phyloP scores from a whole-genome alignment of 2,888 invertebrate species.

The Napeogenes sylphis region DNA sequence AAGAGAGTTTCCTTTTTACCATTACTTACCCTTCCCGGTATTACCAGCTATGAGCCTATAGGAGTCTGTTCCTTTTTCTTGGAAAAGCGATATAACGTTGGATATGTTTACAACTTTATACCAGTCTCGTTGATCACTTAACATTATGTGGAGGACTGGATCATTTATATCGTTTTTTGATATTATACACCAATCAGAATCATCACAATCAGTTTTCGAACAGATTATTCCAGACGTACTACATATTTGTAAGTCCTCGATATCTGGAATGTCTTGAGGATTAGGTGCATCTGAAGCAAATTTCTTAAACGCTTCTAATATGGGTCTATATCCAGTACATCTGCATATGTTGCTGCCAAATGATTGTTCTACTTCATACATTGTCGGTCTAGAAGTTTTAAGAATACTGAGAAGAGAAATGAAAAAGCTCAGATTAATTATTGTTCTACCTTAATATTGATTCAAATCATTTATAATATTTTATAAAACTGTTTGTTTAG shows the following conservation, averaged over 20 bases:
- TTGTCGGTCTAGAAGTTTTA: constrained; percentile 56
- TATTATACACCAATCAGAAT: constrained; percentile 45
- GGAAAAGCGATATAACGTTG: constrained; percentile 74
- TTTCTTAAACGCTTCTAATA: constrained; percentile 87
- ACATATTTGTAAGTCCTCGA: constrained; percentile 43
- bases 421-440: background rate
- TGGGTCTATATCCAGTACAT: constrained; percentile 88
- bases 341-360: constrained; percentile 87
- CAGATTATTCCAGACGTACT: constrained; percentile 29
- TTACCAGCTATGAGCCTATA: constrained; percentile 82
- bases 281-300: constrained; percentile 79
- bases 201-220: constrained; percentile 22
- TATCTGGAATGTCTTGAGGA: constrained; percentile 52
- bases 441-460: constrained; percentile 17
- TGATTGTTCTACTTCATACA: constrained; percentile 83
- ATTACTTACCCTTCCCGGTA: constrained; percentile 35
- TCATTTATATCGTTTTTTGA: constrained; percentile 69
- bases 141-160: constrained; percentile 48
- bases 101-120: constrained; percentile 70
- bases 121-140: constrained; percentile 66
- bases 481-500: no score
- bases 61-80: constrained; percentile 59
- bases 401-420: constrained; percentile 42
- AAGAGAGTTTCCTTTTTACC: background rate
- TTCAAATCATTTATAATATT: no score